A percentile compares a stretch with the other conserved stretches of the same genome.
These are phyloP conservation scores for Platycnemis pennipes DNA, from an alignment of 2,888 invertebrate species.

Conservation along the genomic window DNA sequence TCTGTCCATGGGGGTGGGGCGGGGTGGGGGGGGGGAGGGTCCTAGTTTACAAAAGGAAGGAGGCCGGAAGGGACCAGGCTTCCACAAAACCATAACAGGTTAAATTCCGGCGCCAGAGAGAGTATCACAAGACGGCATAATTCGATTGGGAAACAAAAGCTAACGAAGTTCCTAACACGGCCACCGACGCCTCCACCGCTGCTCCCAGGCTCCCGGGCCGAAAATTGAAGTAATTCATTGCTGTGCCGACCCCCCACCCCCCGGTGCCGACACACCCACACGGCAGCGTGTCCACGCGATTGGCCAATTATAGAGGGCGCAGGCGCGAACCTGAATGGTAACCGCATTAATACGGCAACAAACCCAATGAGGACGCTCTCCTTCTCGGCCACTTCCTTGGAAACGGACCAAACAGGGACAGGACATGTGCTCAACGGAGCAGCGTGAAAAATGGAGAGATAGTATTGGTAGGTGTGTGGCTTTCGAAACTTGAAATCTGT, in stretches of 20 bases:
- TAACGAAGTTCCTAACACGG: conserved; percentile 67
- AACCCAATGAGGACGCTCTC: conserved; percentile 78
- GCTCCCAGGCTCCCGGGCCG: conserved; percentile 15
- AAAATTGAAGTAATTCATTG: conserved; percentile 4
- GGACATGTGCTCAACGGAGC: too few species aligned
- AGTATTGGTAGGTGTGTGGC: too few species aligned
- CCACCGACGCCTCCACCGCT: conserved; percentile 34
- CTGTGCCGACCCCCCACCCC: neutral
- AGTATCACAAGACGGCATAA: conserved; percentile 66
- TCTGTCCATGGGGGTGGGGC: conserved; percentile 7
- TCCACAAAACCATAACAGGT: conserved; percentile 67
- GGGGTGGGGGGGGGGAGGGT: neutral
- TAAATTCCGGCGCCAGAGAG: conserved; percentile 56
- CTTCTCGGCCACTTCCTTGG: too few species aligned
- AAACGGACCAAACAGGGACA: too few species aligned
- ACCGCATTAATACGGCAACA: conserved; percentile 79
- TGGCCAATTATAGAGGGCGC: conserved; percentile 54
- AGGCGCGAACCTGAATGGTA: conserved; percentile 74
- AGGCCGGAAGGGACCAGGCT: conserved; percentile 13
- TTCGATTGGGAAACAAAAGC: conserved; percentile 65
- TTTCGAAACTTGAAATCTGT: too few species aligned
- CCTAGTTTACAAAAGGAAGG: neutral
- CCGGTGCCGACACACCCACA: neutral
- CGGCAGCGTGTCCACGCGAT: conserved; percentile 34
- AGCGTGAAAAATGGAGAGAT: too few species aligned